phyloP scores from a whole-genome alignment of 2,113 vertebrate species.

The Amia ocellicauda region DNA sequence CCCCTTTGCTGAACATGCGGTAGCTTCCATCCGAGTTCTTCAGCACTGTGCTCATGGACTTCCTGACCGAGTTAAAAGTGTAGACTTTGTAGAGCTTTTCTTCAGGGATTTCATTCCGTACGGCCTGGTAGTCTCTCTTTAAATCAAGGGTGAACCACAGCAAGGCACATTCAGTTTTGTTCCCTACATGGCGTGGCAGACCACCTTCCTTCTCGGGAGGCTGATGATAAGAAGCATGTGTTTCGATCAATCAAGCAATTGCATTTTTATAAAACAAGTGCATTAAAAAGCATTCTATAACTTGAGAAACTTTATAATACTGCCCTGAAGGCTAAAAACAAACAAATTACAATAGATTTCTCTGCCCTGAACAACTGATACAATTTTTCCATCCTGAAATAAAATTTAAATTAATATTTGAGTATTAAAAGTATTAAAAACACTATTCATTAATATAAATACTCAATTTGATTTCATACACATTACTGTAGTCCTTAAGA shows the following conservation, averaged over 20 bases:
- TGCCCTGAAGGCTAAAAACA: no score
- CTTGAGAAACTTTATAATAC: no score
- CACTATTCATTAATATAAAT: no score
- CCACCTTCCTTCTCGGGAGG: conserved; percentile 97
- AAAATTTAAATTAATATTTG: no score
- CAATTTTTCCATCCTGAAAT: no score
- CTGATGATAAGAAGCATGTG: conserved; percentile 46
- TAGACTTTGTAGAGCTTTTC: conserved; percentile 97
- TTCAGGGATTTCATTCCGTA: conserved; percentile 95
- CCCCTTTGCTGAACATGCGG: conserved; percentile 98
- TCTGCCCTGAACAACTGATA: no score
- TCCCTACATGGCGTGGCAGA: conserved; percentile 93
- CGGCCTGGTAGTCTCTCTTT: conserved; percentile 91
- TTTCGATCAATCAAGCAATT: neutral
- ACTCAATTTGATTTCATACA: no score
- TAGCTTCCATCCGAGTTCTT: conserved; percentile 94
- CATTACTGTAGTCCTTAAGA: no score
- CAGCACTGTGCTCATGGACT: conserved; percentile 98
- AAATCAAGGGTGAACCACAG: conserved; percentile 87
- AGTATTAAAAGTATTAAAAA: no score
- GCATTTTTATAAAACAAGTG: no score
- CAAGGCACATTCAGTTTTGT: conserved; percentile 99
- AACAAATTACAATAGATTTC: no score
- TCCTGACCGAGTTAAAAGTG: conserved; percentile 97
- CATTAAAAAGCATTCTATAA: neutral